phyloP scores from a whole-genome alignment of 2,113 vertebrate genomes.

The Pterocles orientalis region DNA sequence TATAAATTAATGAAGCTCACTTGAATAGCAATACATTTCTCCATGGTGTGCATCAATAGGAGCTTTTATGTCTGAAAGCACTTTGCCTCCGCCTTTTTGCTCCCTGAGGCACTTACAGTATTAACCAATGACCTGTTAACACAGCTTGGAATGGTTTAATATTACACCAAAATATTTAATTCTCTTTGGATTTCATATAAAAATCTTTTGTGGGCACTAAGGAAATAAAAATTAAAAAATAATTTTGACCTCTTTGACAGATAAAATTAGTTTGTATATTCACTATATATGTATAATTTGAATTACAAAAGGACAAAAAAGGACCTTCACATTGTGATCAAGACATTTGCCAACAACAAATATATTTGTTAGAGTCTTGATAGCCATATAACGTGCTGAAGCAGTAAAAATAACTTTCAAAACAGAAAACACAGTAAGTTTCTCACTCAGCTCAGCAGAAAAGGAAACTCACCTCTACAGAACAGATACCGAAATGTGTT shows the following conservation, averaged over 20 bases:
- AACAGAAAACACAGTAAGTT: background rate
- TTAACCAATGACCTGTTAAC: conserved; percentile 2
- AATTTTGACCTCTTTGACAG: background rate
- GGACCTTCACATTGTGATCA: background rate
- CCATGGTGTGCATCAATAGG: background rate
- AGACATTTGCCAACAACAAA: background rate
- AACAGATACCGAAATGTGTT: background rate
- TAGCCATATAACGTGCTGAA: background rate
- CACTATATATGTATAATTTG: background rate
- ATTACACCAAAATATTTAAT: background rate
- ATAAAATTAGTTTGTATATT: background rate
- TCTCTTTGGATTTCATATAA: background rate
- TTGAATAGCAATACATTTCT: background rate
- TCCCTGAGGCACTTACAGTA: background rate
- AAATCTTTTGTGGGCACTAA: background rate
- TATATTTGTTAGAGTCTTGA: background rate
- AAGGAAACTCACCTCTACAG: background rate
- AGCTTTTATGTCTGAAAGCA: background rate
- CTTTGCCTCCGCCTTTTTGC: background rate
- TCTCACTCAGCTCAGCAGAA: background rate
- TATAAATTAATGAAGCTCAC: background rate
- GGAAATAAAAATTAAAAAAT: background rate
- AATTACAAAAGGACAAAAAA: background rate
- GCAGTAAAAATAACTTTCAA: background rate
- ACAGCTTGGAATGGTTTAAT: background rate